phyloP scores from a whole-genome alignment of 1,140 invertebrate genomes.

The Penaeus vannamei region DNA sequence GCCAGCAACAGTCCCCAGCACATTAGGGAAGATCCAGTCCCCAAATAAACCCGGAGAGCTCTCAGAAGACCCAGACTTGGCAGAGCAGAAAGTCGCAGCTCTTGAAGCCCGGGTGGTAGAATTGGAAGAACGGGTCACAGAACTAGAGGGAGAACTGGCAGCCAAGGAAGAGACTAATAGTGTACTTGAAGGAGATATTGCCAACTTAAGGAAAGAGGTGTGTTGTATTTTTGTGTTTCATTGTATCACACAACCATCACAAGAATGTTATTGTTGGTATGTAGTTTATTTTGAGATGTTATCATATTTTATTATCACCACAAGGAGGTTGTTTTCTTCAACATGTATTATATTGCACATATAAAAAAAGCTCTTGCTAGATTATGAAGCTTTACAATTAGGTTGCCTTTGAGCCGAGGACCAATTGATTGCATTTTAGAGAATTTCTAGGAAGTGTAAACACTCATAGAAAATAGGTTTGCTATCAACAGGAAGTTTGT shows the following conservation, averaged over 20 bases:
- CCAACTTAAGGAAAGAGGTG: slow-evolving; percentile 64
- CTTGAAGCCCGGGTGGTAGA: slow-evolving; percentile 37
- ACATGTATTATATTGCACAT: too few relatives aligned
- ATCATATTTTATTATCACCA: neutral
- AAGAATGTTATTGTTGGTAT: neutral
- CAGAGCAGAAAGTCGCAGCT: slow-evolving; percentile 35
- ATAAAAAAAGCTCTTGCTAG: too few relatives aligned
- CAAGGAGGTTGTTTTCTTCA: neutral
- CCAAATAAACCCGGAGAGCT: neutral
- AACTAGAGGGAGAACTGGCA: slow-evolving; percentile 70
- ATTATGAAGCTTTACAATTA: too few relatives aligned
- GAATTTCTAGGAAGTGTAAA: too few relatives aligned
- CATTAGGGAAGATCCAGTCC: neutral
- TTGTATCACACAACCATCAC: neutral
- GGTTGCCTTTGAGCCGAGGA: too few relatives aligned
- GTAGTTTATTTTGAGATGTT: neutral
- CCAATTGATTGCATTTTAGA: too few relatives aligned
- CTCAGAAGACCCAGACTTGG: neutral
- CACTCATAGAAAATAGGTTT: too few relatives aligned
- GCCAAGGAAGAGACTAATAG: slow-evolving; percentile 68
- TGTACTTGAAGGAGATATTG: slow-evolving; percentile 60
- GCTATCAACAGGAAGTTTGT: neutral
- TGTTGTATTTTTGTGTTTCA: neutral
- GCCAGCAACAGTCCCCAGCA: slow-evolving; percentile 11
- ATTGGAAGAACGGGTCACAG: slow-evolving; percentile 50